Evolutionary conservation across 2,113 vertebrate genomes (phyloP).

Genomic region (Bettongia penicillata): DNA sequence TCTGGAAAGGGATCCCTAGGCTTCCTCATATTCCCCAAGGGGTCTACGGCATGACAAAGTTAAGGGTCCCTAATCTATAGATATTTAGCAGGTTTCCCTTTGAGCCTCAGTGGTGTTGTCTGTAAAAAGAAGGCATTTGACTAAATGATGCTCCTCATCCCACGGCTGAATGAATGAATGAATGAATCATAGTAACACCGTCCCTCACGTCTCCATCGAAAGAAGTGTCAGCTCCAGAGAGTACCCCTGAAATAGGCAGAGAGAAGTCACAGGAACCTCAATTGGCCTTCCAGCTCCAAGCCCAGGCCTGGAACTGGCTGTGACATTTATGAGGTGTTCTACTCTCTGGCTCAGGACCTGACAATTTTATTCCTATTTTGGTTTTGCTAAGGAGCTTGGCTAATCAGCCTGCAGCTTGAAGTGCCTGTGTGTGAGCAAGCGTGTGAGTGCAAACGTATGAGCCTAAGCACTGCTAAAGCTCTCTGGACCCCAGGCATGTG

Average conservation of each 20-base stretch:
- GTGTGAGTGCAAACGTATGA: not conserved
- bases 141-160: not conserved
- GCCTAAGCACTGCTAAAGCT: not conserved
- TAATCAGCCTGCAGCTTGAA: not conserved
- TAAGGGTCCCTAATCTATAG: not conserved
- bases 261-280: not conserved
- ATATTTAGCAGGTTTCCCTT: not conserved
- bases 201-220: not conserved
- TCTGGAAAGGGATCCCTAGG: not conserved
- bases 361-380: not conserved
- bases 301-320: conserved; percentile 15
- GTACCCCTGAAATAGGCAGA: not conserved
- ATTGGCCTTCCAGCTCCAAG: not conserved
- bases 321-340: conserved; percentile 32
- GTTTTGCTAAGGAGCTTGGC: not conserved
- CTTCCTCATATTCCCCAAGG: not conserved
- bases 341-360: not conserved
- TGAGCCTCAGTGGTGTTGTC: not conserved
- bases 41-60: not conserved
- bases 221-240: not conserved
- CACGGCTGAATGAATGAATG: not conserved
- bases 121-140: not conserved
- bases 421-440: not conserved
- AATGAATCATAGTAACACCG: not conserved
- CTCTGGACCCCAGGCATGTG: not conserved